phyloP scores from a whole-genome alignment of 1,140 invertebrate genomes.

The Solenopsis fugax region DNA sequence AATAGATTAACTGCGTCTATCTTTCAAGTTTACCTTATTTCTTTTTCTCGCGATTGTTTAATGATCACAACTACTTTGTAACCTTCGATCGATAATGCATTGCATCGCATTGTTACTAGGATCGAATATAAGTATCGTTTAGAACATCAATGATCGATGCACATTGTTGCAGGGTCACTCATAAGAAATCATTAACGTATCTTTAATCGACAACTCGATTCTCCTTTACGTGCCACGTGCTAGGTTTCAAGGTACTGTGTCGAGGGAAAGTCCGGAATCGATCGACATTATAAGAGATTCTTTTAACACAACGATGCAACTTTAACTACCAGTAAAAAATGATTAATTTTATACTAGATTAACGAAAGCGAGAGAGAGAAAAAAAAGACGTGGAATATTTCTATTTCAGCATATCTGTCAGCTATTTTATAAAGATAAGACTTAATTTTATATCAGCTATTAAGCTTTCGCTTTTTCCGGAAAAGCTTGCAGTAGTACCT shows the following conservation, averaged over 20 bases:
- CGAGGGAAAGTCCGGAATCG: slow-evolving; percentile 12
- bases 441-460: neutral
- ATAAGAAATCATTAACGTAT: slow-evolving; percentile 10
- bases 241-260: slow-evolving; percentile 22
- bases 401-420: neutral
- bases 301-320: neutral
- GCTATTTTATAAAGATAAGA: neutral
- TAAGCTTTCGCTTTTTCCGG: neutral
- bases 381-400: neutral
- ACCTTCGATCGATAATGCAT: slow-evolving; percentile 33
- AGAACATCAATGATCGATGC: slow-evolving; percentile 28
- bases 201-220: slow-evolving; percentile 38
- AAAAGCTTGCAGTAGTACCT: neutral
- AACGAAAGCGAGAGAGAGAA: neutral
- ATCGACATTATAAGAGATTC: slow-evolving; percentile 26
- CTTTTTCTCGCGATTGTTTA: neutral
- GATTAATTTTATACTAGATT: neutral
- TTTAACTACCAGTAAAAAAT: neutral
- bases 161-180: slow-evolving; percentile 13
- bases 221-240: slow-evolving; percentile 10
- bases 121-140: neutral
- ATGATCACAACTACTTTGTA: neutral
- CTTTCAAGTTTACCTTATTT: neutral
- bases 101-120: neutral
- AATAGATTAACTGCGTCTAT: neutral